Conservation (phyloP, 2,888 invertebrate species). For the Meiosimyza decipiens region DNA sequence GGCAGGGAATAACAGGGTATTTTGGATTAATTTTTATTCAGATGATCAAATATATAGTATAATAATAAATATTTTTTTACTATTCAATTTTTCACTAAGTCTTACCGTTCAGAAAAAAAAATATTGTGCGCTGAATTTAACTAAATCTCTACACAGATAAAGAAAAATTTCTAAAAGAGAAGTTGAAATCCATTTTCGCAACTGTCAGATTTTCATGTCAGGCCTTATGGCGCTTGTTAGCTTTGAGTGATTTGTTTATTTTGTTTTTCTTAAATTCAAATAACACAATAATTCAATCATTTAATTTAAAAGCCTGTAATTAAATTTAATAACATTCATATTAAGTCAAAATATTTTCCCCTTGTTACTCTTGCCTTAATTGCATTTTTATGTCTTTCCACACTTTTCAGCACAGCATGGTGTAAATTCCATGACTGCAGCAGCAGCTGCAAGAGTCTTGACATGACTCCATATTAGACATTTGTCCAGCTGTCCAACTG, state of each 20-base stretch:
- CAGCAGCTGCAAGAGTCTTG: not conserved
- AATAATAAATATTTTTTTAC: too few species aligned
- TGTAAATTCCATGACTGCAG: not conserved
- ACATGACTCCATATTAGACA: conserved; percentile 12
- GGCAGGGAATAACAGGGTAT: too few species aligned
- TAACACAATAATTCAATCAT: not conserved
- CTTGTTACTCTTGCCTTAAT: conserved; percentile 2
- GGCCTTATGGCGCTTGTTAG: not conserved
- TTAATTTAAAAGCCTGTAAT: not conserved
- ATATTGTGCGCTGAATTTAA: too few species aligned
- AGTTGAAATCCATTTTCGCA: not conserved
- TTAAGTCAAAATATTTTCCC: conserved; percentile 23
- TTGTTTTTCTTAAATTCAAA: too few species aligned
- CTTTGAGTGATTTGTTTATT: not conserved
- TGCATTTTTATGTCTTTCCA: conserved; percentile 25
- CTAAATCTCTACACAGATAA: not conserved
- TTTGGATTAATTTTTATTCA: too few species aligned
- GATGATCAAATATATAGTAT: too few species aligned
- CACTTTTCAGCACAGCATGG: not conserved
- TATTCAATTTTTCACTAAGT: too few species aligned
- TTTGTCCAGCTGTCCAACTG: conserved; percentile 15
- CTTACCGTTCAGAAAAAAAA: too few species aligned
- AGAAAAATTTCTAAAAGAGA: not conserved
- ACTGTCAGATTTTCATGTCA: not conserved
- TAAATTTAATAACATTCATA: conserved; percentile 5